Conservation (phyloP, 37 sponge, comb jelly and placozoan species). For the Beroe ovata region DNA sequence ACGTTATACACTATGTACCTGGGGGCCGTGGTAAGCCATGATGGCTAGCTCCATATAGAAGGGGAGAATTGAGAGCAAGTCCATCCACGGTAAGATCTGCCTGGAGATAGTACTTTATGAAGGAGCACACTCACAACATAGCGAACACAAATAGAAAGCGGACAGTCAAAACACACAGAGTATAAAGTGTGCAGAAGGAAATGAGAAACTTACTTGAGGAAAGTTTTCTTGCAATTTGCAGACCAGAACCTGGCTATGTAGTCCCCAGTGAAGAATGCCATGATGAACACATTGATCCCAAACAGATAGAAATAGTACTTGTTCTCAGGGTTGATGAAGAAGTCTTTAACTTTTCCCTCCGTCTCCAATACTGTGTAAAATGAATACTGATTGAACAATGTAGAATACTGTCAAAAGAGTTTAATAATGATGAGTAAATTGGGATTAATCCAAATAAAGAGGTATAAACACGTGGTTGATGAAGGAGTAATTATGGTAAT, state of each 20-base stretch:
- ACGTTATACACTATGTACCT: not conserved
- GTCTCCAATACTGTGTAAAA: conserved; percentile 42
- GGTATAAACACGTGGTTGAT: no score
- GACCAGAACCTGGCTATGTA: conserved; percentile 57
- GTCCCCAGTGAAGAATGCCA: conserved; percentile 65
- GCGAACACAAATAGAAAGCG: no score
- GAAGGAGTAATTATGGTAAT: no score
- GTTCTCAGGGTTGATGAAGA: conserved; percentile 44
- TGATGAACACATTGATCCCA: conserved; percentile 36
- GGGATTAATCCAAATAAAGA: not conserved
- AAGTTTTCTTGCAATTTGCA: conserved; percentile 2
- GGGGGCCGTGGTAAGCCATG: conserved; percentile 59
- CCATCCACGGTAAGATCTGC: conserved; percentile 64
- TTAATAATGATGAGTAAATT: not conserved
- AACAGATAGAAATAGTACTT: conserved; percentile 42
- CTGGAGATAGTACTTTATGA: not conserved
- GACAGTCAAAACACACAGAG: no score
- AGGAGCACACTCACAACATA: no score
- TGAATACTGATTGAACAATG: no score
- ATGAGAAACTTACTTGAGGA: conserved; percentile 23
- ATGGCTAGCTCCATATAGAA: conserved; percentile 62
- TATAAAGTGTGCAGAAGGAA: no score
- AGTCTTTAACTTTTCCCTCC: conserved; percentile 36
- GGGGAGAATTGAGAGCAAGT: conserved; percentile 37
- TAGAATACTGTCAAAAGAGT: no score